A percentile compares a stretch with the other conserved stretches of the same genome.
phyloP scores from a whole-genome alignment of 2,888 invertebrate genomes.

The Synanthedon vespiformis region DNA sequence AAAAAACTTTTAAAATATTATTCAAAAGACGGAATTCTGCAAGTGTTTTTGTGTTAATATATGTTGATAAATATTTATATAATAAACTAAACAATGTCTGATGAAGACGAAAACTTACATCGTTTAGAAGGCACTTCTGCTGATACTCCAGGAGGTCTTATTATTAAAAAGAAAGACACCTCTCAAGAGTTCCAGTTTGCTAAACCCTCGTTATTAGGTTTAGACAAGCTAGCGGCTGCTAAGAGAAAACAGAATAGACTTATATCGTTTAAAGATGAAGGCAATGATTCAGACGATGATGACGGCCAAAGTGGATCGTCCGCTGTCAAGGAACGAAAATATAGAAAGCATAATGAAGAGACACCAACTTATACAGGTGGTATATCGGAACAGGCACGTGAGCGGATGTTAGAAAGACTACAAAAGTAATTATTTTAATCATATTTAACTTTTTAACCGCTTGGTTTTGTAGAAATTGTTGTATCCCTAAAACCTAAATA shows the following conservation, averaged over 20 bases:
- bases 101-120: slow-evolving; percentile 74
- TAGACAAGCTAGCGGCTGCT: slow-evolving; percentile 87
- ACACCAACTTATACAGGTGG: slow-evolving; percentile 96
- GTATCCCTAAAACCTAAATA: too few relatives aligned
- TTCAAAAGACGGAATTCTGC: too few relatives aligned
- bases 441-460: too few relatives aligned
- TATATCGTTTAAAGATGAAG: slow-evolving; percentile 73
- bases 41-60: too few relatives aligned
- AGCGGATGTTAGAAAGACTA: slow-evolving; percentile 77
- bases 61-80: too few relatives aligned
- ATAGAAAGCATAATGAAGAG: slow-evolving; percentile 84
- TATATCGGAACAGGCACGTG: slow-evolving; percentile 82
- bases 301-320: slow-evolving; percentile 24
- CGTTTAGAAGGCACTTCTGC: slow-evolving; percentile 77
- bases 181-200: slow-evolving; percentile 81
- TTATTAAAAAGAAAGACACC: slow-evolving; percentile 74
- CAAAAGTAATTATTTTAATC: slow-evolving; percentile 37
- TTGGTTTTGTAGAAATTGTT: neutral
- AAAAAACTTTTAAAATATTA: too few relatives aligned
- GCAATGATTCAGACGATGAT: slow-evolving; percentile 28
- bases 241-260: slow-evolving; percentile 76
- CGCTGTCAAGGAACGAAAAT: slow-evolving; percentile 69
- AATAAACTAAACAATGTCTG: slow-evolving; percentile 30
- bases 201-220: slow-evolving; percentile 80
- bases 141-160: slow-evolving; percentile 77